These are phyloP conservation scores for Camptogramma bilineatum DNA, from an alignment of 2,888 invertebrate genomes.

Conservation along the genomic window DNA sequence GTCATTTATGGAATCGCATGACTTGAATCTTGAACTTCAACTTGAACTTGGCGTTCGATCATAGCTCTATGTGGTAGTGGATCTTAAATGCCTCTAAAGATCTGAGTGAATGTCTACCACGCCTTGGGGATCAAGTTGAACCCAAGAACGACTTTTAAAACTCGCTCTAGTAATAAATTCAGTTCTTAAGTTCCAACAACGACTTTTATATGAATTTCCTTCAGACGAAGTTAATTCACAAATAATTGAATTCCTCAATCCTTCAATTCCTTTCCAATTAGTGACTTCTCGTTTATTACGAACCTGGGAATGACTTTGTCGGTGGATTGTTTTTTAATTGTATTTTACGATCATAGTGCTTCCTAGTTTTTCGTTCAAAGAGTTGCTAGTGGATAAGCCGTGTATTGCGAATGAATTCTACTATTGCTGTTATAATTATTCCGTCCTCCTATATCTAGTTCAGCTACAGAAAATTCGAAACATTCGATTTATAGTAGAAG, in stretches of 20 bases:
- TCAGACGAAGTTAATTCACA: constrained; percentile 26
- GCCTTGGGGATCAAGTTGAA: too few relatives aligned
- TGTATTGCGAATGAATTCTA: neutral
- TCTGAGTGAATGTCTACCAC: too few relatives aligned
- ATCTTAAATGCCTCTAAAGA: too few relatives aligned
- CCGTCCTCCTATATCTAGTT: too few relatives aligned
- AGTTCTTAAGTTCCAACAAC: constrained; percentile 15
- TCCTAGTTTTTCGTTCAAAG: neutral
- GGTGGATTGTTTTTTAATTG: constrained; percentile 5
- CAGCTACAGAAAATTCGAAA: too few relatives aligned
- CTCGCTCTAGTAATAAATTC: neutral
- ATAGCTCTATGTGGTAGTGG: too few relatives aligned
- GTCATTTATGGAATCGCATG: too few relatives aligned
- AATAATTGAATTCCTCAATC: constrained; percentile 34
- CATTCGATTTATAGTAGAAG: too few relatives aligned
- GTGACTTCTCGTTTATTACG: constrained; percentile 25
- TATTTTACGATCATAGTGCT: neutral
- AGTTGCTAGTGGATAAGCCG: too few relatives aligned
- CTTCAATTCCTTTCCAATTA: constrained; percentile 37
- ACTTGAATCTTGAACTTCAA: too few relatives aligned
- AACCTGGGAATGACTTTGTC: constrained; percentile 3
- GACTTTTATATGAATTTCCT: constrained; percentile 15
- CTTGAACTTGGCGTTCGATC: too few relatives aligned
- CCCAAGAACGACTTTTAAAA: constrained; percentile 7
- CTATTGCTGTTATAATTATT: too few relatives aligned